Percentiles rank a stretch among this genome's conserved stretches.
phyloP scores from a whole-genome alignment of 2,888 invertebrate genomes.

The Tetragnatha montana region DNA sequence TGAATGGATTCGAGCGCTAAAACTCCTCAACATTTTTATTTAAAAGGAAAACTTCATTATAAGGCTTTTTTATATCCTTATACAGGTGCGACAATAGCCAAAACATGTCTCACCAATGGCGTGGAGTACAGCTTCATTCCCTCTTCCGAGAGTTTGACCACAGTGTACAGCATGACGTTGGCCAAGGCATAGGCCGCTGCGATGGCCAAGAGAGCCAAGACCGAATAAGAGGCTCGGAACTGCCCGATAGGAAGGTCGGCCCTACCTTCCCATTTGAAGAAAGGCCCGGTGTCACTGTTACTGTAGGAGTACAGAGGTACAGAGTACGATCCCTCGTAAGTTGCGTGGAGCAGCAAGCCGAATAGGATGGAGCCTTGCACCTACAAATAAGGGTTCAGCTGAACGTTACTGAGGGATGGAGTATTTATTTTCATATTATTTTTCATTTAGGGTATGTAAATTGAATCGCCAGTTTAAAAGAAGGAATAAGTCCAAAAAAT shows the following conservation, averaged over 20 bases:
- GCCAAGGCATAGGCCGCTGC: slow-evolving; percentile 40
- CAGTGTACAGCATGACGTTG: slow-evolving; percentile 40
- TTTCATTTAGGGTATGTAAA: too few species aligned
- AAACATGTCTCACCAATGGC: slow-evolving; percentile 29
- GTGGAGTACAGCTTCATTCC: slow-evolving; percentile 17
- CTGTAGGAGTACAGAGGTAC: slow-evolving; percentile 21
- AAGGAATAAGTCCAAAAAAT: too few species aligned
- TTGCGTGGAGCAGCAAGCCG: slow-evolving; percentile 29
- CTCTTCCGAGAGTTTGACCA: slow-evolving; percentile 18
- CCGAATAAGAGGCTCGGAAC: slow-evolving; percentile 43
- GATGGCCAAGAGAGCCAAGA: slow-evolving; percentile 34
- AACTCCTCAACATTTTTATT: too few species aligned
- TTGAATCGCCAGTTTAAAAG: too few species aligned
- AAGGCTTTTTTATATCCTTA: background rate
- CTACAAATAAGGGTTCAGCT: background rate
- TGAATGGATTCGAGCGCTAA: too few species aligned
- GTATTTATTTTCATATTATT: background rate
- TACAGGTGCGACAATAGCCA: background rate
- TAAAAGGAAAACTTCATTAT: background rate
- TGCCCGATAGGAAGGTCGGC: background rate
- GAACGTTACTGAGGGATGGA: background rate
- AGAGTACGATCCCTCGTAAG: slow-evolving; percentile 21
- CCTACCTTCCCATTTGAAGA: background rate
- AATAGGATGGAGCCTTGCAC: slow-evolving; percentile 37
- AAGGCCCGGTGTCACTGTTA: background rate